Evolutionary conservation across 1,140 invertebrate genomes (phyloP).

Genomic region (Eumeta japonica): DNA sequence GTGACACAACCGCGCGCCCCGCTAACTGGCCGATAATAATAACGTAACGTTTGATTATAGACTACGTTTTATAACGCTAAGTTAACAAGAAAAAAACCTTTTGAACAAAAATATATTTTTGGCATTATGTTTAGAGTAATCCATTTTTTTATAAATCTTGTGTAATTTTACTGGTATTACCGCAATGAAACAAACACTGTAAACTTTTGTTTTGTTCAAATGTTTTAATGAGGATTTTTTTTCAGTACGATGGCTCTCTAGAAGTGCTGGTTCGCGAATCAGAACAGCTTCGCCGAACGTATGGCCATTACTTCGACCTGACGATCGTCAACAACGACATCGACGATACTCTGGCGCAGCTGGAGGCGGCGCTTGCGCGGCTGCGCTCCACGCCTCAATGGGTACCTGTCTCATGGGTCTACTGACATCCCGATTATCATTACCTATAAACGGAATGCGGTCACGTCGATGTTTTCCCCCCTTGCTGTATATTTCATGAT

Average conservation of each 20-base stretch:
- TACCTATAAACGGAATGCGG: slow-evolving; percentile 19
- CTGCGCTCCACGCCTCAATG: slow-evolving; percentile 90
- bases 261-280: slow-evolving; percentile 94
- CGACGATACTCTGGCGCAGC: slow-evolving; percentile 91
- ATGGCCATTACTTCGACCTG: slow-evolving; percentile 97
- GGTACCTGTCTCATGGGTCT: slow-evolving; percentile 93
- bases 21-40: too few species aligned
- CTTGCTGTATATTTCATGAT: too few species aligned
- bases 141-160: too few species aligned
- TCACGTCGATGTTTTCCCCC: too few species aligned
- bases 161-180: too few species aligned
- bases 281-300: slow-evolving; percentile 90
- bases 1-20: too few species aligned
- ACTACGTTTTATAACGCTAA: slow-evolving; percentile 1
- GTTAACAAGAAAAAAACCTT: background rate
- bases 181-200: background rate
- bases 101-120: too few species aligned
- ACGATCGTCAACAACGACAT: slow-evolving; percentile 99
- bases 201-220: background rate
- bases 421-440: slow-evolving; percentile 65
- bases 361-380: slow-evolving; percentile 88
- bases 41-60: too few species aligned
- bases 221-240: slow-evolving; percentile 20
- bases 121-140: too few species aligned
- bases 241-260: slow-evolving; percentile 92